Conservation (phyloP, 1,140 invertebrate genomes). For the Apolygus lucorum region DNA sequence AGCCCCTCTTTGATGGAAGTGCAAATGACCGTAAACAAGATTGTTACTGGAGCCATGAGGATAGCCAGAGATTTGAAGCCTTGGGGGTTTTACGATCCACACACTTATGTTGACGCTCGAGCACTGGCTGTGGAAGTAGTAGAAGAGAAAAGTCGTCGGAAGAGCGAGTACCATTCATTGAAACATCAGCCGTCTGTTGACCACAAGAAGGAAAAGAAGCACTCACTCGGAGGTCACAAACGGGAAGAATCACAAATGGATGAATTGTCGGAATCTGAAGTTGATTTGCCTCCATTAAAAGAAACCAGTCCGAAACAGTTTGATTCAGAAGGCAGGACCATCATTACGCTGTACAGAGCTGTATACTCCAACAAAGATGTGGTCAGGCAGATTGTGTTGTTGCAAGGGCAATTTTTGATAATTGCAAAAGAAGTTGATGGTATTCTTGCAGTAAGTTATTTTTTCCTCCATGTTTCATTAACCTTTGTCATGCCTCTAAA, state of each 20-base stretch:
- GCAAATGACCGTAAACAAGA: constrained; percentile 57
- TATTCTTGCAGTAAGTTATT: constrained; percentile 2
- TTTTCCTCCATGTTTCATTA: too few species aligned
- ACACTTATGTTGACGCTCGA: background rate
- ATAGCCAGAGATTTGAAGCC: constrained; percentile 47
- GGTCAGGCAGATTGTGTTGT: constrained; percentile 22
- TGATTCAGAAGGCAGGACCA: background rate
- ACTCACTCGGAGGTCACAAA: background rate
- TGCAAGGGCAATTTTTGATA: constrained; percentile 22
- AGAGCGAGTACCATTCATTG: background rate
- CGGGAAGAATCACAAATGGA: background rate
- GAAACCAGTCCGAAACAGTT: constrained; percentile 7
- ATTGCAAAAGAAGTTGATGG: constrained; percentile 11
- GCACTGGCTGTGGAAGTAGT: background rate
- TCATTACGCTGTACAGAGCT: background rate
- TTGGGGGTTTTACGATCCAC: constrained; percentile 16
- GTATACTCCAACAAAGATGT: constrained; percentile 28
- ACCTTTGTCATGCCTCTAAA: too few species aligned
- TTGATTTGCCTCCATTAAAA: constrained; percentile 5
- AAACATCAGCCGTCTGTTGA: background rate
- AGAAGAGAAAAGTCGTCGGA: background rate
- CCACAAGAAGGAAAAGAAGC: background rate
- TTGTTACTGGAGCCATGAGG: constrained; percentile 50
- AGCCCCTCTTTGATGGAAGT: constrained; percentile 60
- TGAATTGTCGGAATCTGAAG: constrained; percentile 4